phyloP scores from a whole-genome alignment of 1,140 invertebrate species.

The Pteromalus puparum region DNA sequence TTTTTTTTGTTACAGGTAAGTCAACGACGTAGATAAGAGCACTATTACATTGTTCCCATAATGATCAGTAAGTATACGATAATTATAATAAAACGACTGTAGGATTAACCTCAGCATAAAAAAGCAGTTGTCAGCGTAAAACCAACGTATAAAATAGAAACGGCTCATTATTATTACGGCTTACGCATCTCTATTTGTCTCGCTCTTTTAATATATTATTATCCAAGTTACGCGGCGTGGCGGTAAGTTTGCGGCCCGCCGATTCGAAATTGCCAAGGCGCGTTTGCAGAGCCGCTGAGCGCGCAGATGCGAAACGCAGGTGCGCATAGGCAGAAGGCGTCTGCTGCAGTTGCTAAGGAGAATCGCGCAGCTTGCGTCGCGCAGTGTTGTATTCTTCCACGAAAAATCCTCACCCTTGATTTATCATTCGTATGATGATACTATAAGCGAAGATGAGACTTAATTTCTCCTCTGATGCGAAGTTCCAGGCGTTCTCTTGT shows the following conservation, averaged over 20 bases:
- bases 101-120: too few relatives aligned
- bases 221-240: conserved; percentile 16
- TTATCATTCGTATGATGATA: background rate
- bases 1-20: conserved; percentile 38
- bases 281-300: background rate
- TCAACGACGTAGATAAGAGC: background rate
- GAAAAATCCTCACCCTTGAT: background rate
- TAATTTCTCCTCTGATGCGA: too few relatives aligned
- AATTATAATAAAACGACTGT: too few relatives aligned
- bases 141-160: background rate
- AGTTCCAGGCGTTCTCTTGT: background rate
- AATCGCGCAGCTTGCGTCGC: background rate
- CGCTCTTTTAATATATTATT: conserved; percentile 20
- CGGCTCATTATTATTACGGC: too few relatives aligned
- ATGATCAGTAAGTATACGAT: background rate
- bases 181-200: background rate
- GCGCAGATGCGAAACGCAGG: background rate
- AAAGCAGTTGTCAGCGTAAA: too few relatives aligned
- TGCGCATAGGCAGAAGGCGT: background rate
- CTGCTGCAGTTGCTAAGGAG: background rate
- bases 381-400: background rate
- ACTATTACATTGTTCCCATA: background rate
- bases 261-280: conserved; percentile 10
- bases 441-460: background rate
- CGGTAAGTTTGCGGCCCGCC: background rate